A percentile compares a stretch with the other conserved stretches of the same genome.
phyloP scores from a whole-genome alignment of 2,888 invertebrate species.

The Caenorhabditis sinica region DNA sequence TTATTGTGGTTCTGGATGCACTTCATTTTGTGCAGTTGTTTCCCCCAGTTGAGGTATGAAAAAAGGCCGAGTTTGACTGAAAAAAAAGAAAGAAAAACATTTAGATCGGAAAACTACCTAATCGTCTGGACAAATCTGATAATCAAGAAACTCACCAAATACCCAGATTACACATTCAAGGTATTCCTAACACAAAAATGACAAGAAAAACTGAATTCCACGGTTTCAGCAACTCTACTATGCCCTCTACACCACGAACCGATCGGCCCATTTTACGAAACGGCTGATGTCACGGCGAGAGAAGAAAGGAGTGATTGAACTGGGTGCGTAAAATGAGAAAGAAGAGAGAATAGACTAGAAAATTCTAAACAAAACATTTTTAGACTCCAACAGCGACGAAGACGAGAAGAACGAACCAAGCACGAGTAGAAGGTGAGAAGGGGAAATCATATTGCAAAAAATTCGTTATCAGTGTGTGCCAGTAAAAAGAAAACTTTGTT shows the following conservation, averaged over 20 bases:
- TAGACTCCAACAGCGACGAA: slow-evolving; percentile 67
- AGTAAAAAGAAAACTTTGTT: background rate
- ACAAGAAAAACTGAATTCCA: background rate
- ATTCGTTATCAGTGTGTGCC: slow-evolving; percentile 8
- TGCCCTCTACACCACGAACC: slow-evolving; percentile 58
- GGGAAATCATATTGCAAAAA: background rate
- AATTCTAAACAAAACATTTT: background rate
- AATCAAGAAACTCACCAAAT: slow-evolving; percentile 73
- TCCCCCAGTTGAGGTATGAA: slow-evolving; percentile 75
- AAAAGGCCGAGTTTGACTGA: background rate
- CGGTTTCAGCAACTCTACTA: slow-evolving; percentile 67
- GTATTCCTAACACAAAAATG: too few relatives aligned
- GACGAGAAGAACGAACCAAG: slow-evolving; percentile 54
- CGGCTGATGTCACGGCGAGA: slow-evolving; percentile 62
- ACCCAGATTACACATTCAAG: slow-evolving; percentile 77
- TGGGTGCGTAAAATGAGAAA: slow-evolving; percentile 26
- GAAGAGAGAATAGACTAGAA: slow-evolving; percentile 11
- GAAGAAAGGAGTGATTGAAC: slow-evolving; percentile 63
- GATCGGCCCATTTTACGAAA: slow-evolving; percentile 65
- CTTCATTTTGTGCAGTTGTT: slow-evolving; percentile 79
- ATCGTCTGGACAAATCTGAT: slow-evolving; percentile 80
- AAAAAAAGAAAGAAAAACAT: slow-evolving; percentile 8
- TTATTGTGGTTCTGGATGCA: slow-evolving; percentile 83
- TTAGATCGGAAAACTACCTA: slow-evolving; percentile 70
- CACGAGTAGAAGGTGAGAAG: slow-evolving; percentile 45